Conservation (phyloP, 2,888 invertebrate species). For the Pammene aurita region DNA sequence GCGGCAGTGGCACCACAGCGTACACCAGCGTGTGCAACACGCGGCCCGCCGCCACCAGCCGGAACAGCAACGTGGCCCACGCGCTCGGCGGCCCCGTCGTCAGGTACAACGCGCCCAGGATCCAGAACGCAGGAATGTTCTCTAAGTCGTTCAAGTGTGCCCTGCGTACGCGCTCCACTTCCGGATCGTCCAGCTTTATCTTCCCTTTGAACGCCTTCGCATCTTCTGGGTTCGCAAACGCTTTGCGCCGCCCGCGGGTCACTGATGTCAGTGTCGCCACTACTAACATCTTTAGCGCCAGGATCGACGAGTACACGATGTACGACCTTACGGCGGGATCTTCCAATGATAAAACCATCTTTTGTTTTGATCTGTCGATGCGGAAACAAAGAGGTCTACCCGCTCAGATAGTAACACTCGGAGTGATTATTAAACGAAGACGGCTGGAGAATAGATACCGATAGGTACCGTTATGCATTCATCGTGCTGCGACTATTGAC, state of each 20-base stretch:
- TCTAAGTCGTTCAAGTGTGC: conserved; percentile 89
- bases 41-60: conserved; percentile 82
- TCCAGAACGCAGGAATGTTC: conserved; percentile 86
- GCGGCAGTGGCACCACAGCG: conserved; percentile 84
- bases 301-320: conserved; percentile 66
- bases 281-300: conserved; percentile 64
- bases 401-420: conserved; percentile 19
- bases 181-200: conserved; percentile 63
- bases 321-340: conserved; percentile 65
- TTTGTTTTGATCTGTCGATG: neutral
- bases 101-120: conserved; percentile 84
- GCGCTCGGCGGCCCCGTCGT: conserved; percentile 80
- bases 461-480: conserved; percentile 22
- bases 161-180: conserved; percentile 70
- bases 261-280: conserved; percentile 57
- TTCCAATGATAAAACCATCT: conserved; percentile 58
- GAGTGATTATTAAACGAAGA: conserved; percentile 26
- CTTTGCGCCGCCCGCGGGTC: conserved; percentile 48
- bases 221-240: conserved; percentile 44
- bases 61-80: conserved; percentile 68
- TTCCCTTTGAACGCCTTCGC: conserved; percentile 59
- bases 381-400: conserved; percentile 7
- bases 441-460: conserved; percentile 20
- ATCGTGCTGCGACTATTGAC: conserved; percentile 24
- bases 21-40: conserved; percentile 86